Evolutionary conservation across 2,888 invertebrate species (phyloP), one percentile per base, ranked within the genome.

Genomic region (Nemotelus nigrinus): DNA sequence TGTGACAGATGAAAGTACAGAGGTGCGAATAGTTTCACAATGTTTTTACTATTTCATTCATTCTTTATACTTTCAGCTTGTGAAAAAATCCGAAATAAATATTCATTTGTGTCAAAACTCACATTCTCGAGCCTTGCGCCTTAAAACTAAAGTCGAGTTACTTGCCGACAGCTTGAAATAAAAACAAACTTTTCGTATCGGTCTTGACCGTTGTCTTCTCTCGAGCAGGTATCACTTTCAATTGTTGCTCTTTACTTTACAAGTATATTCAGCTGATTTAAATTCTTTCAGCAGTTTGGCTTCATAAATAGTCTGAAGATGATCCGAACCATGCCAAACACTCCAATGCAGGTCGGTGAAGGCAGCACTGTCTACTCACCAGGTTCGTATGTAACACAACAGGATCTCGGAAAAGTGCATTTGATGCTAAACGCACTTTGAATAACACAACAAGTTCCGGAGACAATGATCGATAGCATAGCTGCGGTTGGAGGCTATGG

Each of bases 41-140:
- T 50, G 8, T 50, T 8, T 8, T 6, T 6, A n/a, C 53, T 50
- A 50, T 6, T 50, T 3, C 64, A 6, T 64, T 64, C 43, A 39
- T 25, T 68, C 44, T 65, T 44, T 53, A 10, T 8, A 58, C 45
- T 71, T 74, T 41, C 48, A 80, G 79, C 47, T 78, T 87, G 91
- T 82, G 81, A 86, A 80, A 86, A 89, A 84, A 65, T 91, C 93
- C 83, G 91, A 95, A 81, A 88, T 97, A n/a, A n/a, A 89, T 98
- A 82, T 93, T 98, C 82, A 85, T 99, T 80, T 93, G 96, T 67
- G 92, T 98, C 0, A 99, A 99, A 85, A 98, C 98, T 0, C 91
- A 94, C 81, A 89, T 94, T 81, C 88, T 97, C 25, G 85, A 89
- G 8, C 86, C 86, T 8, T 91, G 92, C 64, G 84, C 92, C 3